Evolutionary conservation across 2,797 vertebrate genomes (phyloP).

Genomic region (Sebastolobus altivelis): DNA sequence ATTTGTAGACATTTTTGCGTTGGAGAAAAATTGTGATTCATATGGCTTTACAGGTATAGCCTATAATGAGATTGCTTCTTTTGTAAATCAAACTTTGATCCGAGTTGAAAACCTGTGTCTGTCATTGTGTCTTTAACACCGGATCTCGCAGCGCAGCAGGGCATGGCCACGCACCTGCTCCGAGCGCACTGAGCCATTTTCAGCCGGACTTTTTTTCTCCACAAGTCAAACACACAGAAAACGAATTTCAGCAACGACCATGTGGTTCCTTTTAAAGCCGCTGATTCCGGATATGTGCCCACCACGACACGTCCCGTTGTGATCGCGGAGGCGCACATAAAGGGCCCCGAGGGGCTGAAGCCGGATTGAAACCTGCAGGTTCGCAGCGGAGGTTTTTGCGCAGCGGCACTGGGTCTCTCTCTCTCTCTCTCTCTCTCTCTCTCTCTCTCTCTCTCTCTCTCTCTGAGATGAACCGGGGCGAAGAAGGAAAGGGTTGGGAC

Average conservation of each 20-base stretch:
- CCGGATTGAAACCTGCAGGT: conserved; percentile 47
- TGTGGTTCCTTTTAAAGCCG: conserved; percentile 34
- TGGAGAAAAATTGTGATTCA: background rate
- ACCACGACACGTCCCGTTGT: conserved; percentile 28
- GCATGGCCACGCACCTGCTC: conserved; percentile 67
- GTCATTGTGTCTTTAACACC: conserved; percentile 65
- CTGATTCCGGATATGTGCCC: conserved; percentile 33
- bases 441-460: conserved; percentile 9
- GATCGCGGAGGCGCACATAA: conserved; percentile 39
- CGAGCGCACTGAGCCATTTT: conserved; percentile 42
- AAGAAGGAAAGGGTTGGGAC: conserved; percentile 68
- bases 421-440: conserved; percentile 13
- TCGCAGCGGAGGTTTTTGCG: conserved; percentile 54
- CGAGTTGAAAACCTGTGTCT: conserved; percentile 30
- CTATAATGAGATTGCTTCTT: background rate
- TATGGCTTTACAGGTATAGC: background rate
- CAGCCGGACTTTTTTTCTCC: conserved; percentile 22
- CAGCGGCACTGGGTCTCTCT: conserved; percentile 48
- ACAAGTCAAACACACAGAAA: conserved; percentile 18
- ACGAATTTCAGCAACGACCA: conserved; percentile 15
- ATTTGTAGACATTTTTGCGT: background rate
- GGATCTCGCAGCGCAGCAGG: conserved; percentile 42
- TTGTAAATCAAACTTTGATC: conserved; percentile 16
- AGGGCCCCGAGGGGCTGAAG: conserved; percentile 43
- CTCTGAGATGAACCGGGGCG: conserved; percentile 47